These are phyloP conservation scores for Cyaniris semiargus DNA, from an alignment of 2,888 invertebrate genomes.

Conservation along the genomic window DNA sequence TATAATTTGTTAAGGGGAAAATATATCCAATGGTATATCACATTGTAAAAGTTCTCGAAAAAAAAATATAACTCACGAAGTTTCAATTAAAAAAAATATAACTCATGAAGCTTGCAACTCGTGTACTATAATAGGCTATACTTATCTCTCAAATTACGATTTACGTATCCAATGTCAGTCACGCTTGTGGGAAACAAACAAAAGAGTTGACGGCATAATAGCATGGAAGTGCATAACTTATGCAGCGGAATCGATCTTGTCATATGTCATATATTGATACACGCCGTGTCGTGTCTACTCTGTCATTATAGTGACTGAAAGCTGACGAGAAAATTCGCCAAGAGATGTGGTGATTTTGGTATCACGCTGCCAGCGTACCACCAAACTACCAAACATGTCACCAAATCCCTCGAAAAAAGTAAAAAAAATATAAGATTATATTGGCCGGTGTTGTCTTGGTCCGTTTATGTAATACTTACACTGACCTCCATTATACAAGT, in stretches of 20 bases:
- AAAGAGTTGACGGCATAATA: conserved; percentile 1
- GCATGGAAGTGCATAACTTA: conserved; percentile 12
- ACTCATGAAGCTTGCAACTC: background rate
- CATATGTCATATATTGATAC: background rate
- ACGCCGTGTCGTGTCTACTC: background rate
- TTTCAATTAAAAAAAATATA: background rate
- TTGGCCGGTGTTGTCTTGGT: too few relatives aligned
- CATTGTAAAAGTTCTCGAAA: too few relatives aligned
- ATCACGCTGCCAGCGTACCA: too few relatives aligned
- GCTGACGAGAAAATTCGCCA: background rate
- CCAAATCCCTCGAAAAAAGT: too few relatives aligned
- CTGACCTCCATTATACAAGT: too few relatives aligned
- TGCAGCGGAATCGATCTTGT: conserved; percentile 15
- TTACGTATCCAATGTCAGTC: background rate
- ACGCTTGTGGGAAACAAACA: background rate
- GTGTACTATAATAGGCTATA: background rate
- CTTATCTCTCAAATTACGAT: background rate
- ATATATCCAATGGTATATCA: too few relatives aligned
- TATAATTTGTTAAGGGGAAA: too few relatives aligned
- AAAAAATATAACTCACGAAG: background rate
- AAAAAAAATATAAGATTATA: too few relatives aligned
- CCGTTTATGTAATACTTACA: too few relatives aligned
- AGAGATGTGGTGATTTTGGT: background rate
- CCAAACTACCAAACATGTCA: too few relatives aligned
- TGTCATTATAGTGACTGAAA: conserved; percentile 3